Evolutionary conservation across 2,113 vertebrate species (phyloP), one percentile per base, ranked within the genome.

Genomic region (Mohoua ochrocephala): DNA sequence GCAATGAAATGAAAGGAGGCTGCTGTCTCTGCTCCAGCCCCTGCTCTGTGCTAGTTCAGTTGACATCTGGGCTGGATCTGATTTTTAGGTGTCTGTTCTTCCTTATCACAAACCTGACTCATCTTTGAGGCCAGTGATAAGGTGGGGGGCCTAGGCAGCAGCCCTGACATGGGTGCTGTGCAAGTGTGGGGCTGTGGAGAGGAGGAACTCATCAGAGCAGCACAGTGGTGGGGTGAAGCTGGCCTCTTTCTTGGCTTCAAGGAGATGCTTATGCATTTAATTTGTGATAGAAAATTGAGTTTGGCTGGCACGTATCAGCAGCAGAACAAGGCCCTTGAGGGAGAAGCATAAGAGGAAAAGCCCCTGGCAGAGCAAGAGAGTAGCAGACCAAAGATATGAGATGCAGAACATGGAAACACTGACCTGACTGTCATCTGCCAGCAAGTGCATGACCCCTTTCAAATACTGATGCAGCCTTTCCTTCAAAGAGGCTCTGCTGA

Each of bases 241-340:
- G 10, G 4, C 13, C 23, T 74, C 27, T 90, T 57, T 33, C 33
- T 45, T 89, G 37, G 26, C 60, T 87, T 85, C n/a, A 44, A 13
- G 44, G 44, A 31, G 53, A 68, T 41, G 24, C 37, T 93, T 35
- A 59, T 24, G 52, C 22, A 21, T 92, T 93, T 74, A 56, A 57
- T 91, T 77, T 83, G 45, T 84, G 71, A 24, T 42, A 45, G 71
- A 77, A 92, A 89, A 77, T 74, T 88, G 50, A 84, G 33, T 91
- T 77, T 86, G 37, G 30, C 67, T 86, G 82, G 41, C 42, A 30
- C 11, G 1, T 83, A 15, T 60, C 54, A 91, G 17, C 4, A 20
- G 56, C 50, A 80, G 76, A 52, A 71, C 45, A 68, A 88, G 93
- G 67, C 71, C 59, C 54, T 91, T 4, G 3, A 84, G 50, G 63